phyloP scores from a whole-genome alignment of 2,113 vertebrate species.

The Podarcis raffonei region DNA sequence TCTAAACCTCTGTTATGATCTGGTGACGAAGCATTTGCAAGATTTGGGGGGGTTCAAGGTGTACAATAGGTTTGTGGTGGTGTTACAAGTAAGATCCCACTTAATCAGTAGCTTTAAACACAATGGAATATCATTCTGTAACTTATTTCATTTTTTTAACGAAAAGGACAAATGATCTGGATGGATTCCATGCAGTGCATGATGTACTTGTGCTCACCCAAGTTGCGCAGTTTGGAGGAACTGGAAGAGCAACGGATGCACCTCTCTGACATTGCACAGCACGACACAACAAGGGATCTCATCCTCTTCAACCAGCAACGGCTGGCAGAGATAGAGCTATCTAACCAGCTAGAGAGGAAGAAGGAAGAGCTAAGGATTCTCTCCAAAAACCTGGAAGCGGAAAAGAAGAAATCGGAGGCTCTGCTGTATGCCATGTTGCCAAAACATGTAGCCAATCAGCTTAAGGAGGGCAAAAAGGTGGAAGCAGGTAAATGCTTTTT shows the following conservation, averaged over 20 bases:
- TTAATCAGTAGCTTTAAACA: neutral
- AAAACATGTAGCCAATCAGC: constrained; percentile 77
- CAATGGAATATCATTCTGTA: neutral
- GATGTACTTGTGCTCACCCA: constrained; percentile 73
- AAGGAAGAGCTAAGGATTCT: constrained; percentile 78
- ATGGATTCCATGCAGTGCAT: constrained; percentile 69
- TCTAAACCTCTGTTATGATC: neutral
- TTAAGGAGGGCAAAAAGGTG: constrained; percentile 80
- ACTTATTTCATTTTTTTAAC: neutral
- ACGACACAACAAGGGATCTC: constrained; percentile 73
- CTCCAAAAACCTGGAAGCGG: constrained; percentile 73
- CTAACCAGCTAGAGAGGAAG: constrained; percentile 79
- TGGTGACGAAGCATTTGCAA: neutral
- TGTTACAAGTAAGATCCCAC: neutral
- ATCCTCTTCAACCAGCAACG: constrained; percentile 78
- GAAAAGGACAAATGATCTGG: constrained; percentile 78
- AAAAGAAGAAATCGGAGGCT: constrained; percentile 83
- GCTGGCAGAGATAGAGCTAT: constrained; percentile 77
- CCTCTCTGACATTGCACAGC: constrained; percentile 72
- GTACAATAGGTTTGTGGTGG: neutral
- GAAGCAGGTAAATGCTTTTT: constrained; percentile 66
- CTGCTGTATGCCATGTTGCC: constrained; percentile 81
- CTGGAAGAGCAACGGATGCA: constrained; percentile 73
- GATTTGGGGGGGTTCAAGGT: neutral
- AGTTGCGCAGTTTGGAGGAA: constrained; percentile 75